phyloP scores from a whole-genome alignment of 1,140 invertebrate genomes.

The Megalonaias nervosa region DNA sequence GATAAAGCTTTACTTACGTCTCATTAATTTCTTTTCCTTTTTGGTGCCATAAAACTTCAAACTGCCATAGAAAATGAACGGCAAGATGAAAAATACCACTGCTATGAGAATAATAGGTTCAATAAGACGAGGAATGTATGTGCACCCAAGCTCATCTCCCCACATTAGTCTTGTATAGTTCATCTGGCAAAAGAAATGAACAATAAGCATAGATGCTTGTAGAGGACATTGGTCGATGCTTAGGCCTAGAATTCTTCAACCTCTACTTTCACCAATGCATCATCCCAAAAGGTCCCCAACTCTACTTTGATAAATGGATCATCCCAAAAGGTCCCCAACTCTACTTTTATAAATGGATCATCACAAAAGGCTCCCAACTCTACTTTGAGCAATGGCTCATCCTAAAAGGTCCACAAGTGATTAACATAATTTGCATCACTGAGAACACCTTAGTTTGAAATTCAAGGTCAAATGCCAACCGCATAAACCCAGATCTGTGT shows the following conservation, averaged over 20 bases:
- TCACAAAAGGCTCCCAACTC: background rate
- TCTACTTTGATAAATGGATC: background rate
- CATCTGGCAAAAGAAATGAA: constrained; percentile 27
- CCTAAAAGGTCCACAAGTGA: background rate
- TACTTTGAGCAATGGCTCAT: background rate
- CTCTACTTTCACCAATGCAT: background rate
- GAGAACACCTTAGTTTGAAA: too few relatives aligned
- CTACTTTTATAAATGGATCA: background rate
- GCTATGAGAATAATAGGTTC: constrained; percentile 16
- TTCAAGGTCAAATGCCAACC: too few relatives aligned
- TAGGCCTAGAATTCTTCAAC: background rate
- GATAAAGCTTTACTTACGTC: constrained; percentile 8
- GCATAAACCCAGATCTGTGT: too few relatives aligned
- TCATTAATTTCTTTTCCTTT: constrained; percentile 16
- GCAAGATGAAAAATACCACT: constrained; percentile 12
- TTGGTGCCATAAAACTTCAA: constrained; percentile 19
- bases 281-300: background rate
- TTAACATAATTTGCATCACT: too few relatives aligned
- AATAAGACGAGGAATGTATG: constrained; percentile 6
- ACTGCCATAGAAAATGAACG: constrained; percentile 18
- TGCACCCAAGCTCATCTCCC: constrained; percentile 28
- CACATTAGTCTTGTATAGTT: constrained; percentile 41
- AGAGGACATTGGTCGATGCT: background rate
- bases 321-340: background rate
- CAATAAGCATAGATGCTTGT: background rate